Base-by-base conservation (phyloP, 2,797 vertebrate species). In the Urophycis tenuis region DNA sequence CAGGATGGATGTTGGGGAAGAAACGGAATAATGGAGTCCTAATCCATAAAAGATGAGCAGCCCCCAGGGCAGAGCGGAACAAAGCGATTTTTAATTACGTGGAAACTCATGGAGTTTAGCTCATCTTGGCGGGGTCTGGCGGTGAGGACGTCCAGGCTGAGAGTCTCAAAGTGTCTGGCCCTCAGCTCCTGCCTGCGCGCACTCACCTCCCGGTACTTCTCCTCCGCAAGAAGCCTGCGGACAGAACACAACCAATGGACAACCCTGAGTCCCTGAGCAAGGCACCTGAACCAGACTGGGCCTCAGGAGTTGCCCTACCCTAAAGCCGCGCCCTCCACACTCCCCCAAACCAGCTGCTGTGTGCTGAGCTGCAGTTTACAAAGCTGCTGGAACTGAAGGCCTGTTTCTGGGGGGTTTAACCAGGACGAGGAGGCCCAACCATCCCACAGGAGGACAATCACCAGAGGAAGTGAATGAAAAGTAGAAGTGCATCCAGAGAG, bases 131-230 rank as follows among this genome's bases (percentile, higher is more conserved):
- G 10, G 1, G 75, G 60, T 60, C 92, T 90, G 83, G 95, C 94
- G 0, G 75, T 88, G 3, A 92, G 84, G 6, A 92, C 72, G 0
- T 93, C 76, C 74, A 90, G 72, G 32, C 84, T 92, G 80, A 89
- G 82, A 72, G 83, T 90, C 78, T 91, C 87, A 76, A 93, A 92
- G 80, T 93, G 89, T 74, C n/a, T 87, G 45, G 85, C 91, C 74
- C 93, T 91, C 79, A 92, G 83, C 53, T 94, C 92, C 78, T 90
- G 89, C 90, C 94, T 91, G 79, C 87, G 87, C 78, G 79, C 90
- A 15, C 89, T 85, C 84, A 94, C 93, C 88, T 96, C 94, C 85
- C 94, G 83, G 19, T 94, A 94, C 85, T 94, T 96, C 89, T 94
- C 92, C 88, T 95, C 93, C 14, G 90, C 93, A 71, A 94, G 85